Conservation (phyloP, 1,140 invertebrate species). For the Trichonephila clavata region DNA sequence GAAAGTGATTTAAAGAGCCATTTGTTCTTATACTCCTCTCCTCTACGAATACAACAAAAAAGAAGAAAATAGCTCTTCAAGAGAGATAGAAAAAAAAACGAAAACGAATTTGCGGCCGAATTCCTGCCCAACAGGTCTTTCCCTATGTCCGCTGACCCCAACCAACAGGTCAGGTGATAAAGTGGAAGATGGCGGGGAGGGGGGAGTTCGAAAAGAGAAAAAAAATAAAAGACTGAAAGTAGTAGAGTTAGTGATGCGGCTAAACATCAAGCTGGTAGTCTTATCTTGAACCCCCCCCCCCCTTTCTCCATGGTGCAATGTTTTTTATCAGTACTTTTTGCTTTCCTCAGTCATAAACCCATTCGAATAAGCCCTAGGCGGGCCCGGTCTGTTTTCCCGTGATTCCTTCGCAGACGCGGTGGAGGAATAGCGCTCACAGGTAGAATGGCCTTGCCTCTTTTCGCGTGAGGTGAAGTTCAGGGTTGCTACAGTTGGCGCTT, state of each 20-base stretch:
- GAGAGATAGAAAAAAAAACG: neutral
- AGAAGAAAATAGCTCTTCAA: conserved; percentile 20
- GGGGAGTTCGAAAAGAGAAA: conserved; percentile 16
- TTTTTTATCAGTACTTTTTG: conserved; percentile 56
- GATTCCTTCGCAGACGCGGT: conserved; percentile 18
- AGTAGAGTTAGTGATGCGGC: conserved; percentile 70
- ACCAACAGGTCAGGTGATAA: conserved; percentile 68
- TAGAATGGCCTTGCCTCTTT: conserved; percentile 42
- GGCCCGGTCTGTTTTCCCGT: conserved; percentile 67
- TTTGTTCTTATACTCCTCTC: conserved; percentile 62
- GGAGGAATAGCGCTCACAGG: neutral
- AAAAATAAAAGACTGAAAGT: conserved; percentile 24
- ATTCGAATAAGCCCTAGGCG: conserved; percentile 63
- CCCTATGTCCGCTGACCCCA: conserved; percentile 73
- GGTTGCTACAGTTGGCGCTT: conserved; percentile 17
- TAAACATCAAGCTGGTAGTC: conserved; percentile 71
- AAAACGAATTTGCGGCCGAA: conserved; percentile 71
- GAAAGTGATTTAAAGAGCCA: conserved; percentile 71
- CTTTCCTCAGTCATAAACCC: conserved; percentile 56
- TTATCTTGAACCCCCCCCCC: neutral
- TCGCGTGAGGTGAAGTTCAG: neutral
- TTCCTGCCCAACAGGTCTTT: conserved; percentile 74
- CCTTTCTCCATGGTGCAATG: neutral
- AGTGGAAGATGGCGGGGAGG: conserved; percentile 25
- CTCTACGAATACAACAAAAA: conserved; percentile 17